Base-by-base conservation (phyloP, 2,113 vertebrate species). In the Datnioides undecimradiatus region DNA sequence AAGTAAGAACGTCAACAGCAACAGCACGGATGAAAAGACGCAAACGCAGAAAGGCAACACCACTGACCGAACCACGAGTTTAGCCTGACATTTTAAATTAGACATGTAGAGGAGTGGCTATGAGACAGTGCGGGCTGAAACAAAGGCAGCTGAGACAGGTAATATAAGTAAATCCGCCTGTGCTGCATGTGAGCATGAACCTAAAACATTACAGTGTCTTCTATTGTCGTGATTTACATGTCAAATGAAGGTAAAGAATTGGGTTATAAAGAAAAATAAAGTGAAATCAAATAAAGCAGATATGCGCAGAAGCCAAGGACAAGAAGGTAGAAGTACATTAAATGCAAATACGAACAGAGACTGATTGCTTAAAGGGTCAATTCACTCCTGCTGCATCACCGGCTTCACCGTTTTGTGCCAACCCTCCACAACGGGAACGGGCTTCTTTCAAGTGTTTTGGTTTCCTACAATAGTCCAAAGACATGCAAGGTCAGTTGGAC, bases 1-100 rank as follows among this genome's bases (percentile, higher is more conserved):
- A 55, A 58, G 34, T 51, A 54, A 73, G 31, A 69, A 33, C 8
- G 40, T 67, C 45, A 52, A 60, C 34, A 51, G 43, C 16, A 51
- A 45, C 1, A 19, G 21, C 29, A 17, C 8, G 25, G 41, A 41
- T 46, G 19, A 40, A 49, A 70, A 51, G 21, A 72, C 21, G 34
- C 57, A 40, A 51, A 8, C 33, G 10, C 12, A 7, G 16, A 13
- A n/a, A 45, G 25, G 23, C 17, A n/a, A 57, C 41, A 51, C 25
- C 9, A 7, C 0, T 66, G 31, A 48, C 48, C 58, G 48, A 46
- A 74, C 16, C 41, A 48, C 16, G 13, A 2, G 25, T 41, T 65
- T 23, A 38, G 5, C 29, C 38, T 1, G 3, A 31, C 8, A 29
- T 31, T 38, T 46, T 29, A 13, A 54, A 8, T 14, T 12, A 55